These are phyloP conservation scores for Bergia puertoricense DNA, from an alignment of 92 coral and sea anemone genomes.

Conservation along the genomic window DNA sequence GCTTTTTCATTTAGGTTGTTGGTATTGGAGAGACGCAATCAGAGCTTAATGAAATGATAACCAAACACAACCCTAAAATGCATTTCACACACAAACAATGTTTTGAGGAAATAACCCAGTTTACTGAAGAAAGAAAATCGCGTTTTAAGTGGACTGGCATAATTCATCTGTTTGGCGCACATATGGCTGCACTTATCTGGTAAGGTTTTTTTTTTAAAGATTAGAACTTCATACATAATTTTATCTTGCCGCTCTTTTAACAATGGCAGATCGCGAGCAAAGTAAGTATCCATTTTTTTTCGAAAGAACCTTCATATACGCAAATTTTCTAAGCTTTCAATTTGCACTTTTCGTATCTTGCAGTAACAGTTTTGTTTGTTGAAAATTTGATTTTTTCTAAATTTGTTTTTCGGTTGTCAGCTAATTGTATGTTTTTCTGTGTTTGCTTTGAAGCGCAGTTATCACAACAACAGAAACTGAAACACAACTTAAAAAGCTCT, in stretches of 20 bases:
- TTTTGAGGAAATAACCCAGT: neutral
- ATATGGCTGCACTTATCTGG: neutral
- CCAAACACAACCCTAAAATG: too few relatives aligned
- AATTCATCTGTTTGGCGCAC: too few relatives aligned
- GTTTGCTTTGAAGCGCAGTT: too few relatives aligned
- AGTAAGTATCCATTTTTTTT: too few relatives aligned
- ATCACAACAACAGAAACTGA: neutral
- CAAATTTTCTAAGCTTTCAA: too few relatives aligned
- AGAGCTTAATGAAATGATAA: neutral
- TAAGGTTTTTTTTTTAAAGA: too few relatives aligned
- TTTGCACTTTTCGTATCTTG: too few relatives aligned
- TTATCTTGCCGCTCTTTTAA: neutral
- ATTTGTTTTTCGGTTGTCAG: neutral
- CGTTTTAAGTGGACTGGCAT: neutral
- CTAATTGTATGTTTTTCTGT: neutral
- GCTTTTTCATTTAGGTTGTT: neutral
- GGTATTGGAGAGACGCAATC: neutral
- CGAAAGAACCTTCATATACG: too few relatives aligned
- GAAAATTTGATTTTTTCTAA: too few relatives aligned
- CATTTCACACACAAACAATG: neutral
- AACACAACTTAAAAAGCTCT: neutral
- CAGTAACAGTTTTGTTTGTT: neutral
- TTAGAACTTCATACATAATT: too few relatives aligned
- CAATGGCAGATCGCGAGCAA: neutral
- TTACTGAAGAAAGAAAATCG: neutral